Conservation (phyloP, 2,888 invertebrate genomes). For the Leptopilina myrica region DNA sequence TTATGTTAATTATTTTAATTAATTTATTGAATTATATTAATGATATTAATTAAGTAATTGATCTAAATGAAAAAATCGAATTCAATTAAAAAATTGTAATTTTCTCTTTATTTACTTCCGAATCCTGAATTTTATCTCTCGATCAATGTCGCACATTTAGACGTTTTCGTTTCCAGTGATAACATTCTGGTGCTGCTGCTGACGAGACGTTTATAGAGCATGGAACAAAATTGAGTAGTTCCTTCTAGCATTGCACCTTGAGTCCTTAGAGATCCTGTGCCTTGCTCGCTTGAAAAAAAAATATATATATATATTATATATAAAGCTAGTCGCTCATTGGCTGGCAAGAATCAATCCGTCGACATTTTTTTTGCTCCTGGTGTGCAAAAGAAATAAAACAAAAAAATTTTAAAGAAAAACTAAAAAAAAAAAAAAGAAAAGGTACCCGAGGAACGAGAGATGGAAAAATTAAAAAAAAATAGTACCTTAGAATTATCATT, state of each 20-base stretch:
- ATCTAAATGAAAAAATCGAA: not conserved
- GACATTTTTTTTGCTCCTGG: slow-evolving; percentile 42
- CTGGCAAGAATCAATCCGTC: slow-evolving; percentile 44
- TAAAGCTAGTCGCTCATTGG: slow-evolving; percentile 47
- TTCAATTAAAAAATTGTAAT: not conserved
- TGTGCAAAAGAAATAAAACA: too few species aligned
- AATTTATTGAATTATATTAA: too few species aligned
- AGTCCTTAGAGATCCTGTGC: slow-evolving; percentile 68
- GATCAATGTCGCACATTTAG: slow-evolving; percentile 63
- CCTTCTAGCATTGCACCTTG: slow-evolving; percentile 71
- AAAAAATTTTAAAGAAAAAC: too few species aligned
- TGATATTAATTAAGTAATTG: too few species aligned
- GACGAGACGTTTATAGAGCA: slow-evolving; percentile 71
- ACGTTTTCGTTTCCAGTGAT: slow-evolving; percentile 73
- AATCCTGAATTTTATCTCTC: slow-evolving; percentile 27
- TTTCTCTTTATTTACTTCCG: not conserved
- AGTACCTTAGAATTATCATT: slow-evolving; percentile 36
- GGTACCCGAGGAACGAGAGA: slow-evolving; percentile 35
- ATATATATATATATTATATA: not conserved
- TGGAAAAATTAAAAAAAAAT: slow-evolving; percentile 18
- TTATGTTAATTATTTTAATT: too few species aligned
- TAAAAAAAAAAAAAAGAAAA: slow-evolving; percentile 26
- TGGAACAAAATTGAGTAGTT: slow-evolving; percentile 70
- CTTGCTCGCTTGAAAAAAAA: slow-evolving; percentile 68
- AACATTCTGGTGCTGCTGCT: slow-evolving; percentile 75